These are phyloP conservation scores for Drosophila borborema DNA, from an alignment of 2,888 invertebrate species.

Conservation along the genomic window DNA sequence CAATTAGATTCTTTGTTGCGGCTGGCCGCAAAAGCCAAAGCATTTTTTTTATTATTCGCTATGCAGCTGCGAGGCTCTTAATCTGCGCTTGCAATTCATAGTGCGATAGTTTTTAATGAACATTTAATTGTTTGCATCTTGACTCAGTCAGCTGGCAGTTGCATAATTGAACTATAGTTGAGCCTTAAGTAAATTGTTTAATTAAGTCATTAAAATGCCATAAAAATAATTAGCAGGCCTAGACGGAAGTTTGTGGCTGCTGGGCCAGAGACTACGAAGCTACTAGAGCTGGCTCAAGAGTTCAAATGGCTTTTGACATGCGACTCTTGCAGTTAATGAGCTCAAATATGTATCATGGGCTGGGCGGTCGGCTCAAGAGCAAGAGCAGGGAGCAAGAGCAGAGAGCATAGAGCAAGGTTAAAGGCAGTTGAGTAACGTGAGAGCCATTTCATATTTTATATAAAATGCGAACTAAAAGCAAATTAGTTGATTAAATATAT, in stretches of 20 bases:
- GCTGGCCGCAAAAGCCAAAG: conserved; percentile 47
- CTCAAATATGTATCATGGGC: conserved; percentile 34
- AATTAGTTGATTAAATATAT: conserved; percentile 11
- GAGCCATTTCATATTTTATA: conserved; percentile 12
- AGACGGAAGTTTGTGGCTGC: conserved; percentile 32
- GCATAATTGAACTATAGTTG: conserved; percentile 72
- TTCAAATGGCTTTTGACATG: conserved; percentile 74
- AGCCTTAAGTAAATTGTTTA: conserved; percentile 74
- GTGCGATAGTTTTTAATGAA: conserved; percentile 65
- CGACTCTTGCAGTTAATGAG: conserved; percentile 50
- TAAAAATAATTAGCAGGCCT: conserved; percentile 73
- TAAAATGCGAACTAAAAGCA: conserved; percentile 1
- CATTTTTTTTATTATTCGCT: conserved; percentile 40
- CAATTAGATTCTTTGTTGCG: conserved; percentile 73
- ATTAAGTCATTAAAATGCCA: conserved; percentile 77
- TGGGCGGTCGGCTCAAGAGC: background rate
- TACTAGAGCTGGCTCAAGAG: conserved; percentile 26
- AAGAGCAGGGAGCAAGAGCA: conserved; percentile 4
- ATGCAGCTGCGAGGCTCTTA: conserved; percentile 35
- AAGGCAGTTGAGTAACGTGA: conserved; percentile 25
- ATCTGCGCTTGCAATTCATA: conserved; percentile 42
- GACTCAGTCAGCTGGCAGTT: conserved; percentile 29
- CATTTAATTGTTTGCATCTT: conserved; percentile 78
- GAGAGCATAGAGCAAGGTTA: conserved; percentile 38
- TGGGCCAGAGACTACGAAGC: background rate